A percentile compares a stretch with the other conserved stretches of the same genome.
These are phyloP conservation scores for Frankliniella intonsa DNA, from an alignment of 2,888 invertebrate species.

Conservation along the genomic window DNA sequence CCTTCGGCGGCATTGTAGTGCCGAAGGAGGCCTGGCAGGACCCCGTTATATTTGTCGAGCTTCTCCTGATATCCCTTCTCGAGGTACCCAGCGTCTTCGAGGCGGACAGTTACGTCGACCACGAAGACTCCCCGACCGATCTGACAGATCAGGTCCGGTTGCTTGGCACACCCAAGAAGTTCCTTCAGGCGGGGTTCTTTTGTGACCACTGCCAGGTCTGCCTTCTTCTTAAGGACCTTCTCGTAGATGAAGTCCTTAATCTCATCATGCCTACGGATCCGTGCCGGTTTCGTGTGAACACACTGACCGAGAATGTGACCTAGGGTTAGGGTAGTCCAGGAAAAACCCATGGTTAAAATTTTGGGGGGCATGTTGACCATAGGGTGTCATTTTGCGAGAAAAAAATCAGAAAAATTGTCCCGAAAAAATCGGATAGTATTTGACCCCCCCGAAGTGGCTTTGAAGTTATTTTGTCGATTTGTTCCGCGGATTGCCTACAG, in stretches of 20 bases:
- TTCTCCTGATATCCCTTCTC: slow-evolving; percentile 39
- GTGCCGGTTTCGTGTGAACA: background rate
- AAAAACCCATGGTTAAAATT: too few relatives aligned
- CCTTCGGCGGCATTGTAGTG: slow-evolving; percentile 34
- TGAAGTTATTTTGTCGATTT: too few relatives aligned
- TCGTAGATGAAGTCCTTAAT: slow-evolving; percentile 3
- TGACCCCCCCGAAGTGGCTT: too few relatives aligned
- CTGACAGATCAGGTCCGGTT: slow-evolving; percentile 41
- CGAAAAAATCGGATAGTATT: too few relatives aligned
- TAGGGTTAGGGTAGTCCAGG: too few relatives aligned
- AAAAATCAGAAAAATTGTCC: too few relatives aligned
- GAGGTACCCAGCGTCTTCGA: slow-evolving; percentile 37
- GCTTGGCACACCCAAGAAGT: slow-evolving; percentile 37
- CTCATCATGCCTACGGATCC: slow-evolving; percentile 32
- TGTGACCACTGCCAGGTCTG: background rate
- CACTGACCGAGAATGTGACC: slow-evolving; percentile 32
- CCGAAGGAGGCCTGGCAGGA: too few relatives aligned
- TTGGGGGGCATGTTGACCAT: too few relatives aligned
- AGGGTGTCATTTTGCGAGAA: too few relatives aligned
- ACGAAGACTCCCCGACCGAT: slow-evolving; percentile 39
- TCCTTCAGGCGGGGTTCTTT: slow-evolving; percentile 29
- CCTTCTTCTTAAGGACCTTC: background rate
- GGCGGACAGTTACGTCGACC: slow-evolving; percentile 41
- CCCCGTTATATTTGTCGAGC: slow-evolving; percentile 38
- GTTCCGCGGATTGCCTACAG: too few relatives aligned